Conservation (phyloP, 2,797 vertebrate species). For the Psittacula derbiana region DNA sequence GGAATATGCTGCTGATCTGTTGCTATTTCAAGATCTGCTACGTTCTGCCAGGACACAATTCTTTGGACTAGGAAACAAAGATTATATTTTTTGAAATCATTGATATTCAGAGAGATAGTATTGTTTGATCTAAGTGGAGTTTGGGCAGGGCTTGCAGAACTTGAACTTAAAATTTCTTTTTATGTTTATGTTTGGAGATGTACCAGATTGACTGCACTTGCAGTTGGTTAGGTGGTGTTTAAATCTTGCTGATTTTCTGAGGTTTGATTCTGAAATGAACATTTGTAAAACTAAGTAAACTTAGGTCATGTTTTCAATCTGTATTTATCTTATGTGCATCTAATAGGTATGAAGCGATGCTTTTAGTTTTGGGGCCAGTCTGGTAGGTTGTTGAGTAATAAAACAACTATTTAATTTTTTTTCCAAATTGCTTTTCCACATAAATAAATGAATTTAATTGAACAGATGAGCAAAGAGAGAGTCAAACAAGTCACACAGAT, state of each 20-base stretch:
- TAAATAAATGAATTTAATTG: not conserved
- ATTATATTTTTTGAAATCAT: not conserved
- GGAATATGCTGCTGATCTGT: not conserved
- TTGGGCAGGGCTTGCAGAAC: not conserved
- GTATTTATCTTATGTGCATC: not conserved
- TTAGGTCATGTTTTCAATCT: not conserved
- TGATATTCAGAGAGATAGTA: not conserved
- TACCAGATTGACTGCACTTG: rapidly evolving
- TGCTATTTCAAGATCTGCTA: not conserved
- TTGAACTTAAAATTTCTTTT: not conserved
- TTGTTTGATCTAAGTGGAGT: not conserved
- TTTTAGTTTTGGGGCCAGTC: not conserved
- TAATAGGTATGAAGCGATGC: not conserved
- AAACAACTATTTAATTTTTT: not conserved
- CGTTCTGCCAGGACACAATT: not conserved
- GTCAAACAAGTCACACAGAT: not conserved
- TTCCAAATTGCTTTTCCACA: not conserved
- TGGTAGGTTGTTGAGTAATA: not conserved
- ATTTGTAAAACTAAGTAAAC: not conserved
- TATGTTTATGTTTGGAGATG: not conserved
- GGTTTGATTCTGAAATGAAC: not conserved
- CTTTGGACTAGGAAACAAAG: not conserved
- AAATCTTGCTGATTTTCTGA: not conserved
- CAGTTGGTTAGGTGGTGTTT: not conserved
- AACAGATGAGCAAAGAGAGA: not conserved